Evolutionary conservation across 2,888 invertebrate genomes (phyloP).

Genomic region (Uropetala carovei): DNA sequence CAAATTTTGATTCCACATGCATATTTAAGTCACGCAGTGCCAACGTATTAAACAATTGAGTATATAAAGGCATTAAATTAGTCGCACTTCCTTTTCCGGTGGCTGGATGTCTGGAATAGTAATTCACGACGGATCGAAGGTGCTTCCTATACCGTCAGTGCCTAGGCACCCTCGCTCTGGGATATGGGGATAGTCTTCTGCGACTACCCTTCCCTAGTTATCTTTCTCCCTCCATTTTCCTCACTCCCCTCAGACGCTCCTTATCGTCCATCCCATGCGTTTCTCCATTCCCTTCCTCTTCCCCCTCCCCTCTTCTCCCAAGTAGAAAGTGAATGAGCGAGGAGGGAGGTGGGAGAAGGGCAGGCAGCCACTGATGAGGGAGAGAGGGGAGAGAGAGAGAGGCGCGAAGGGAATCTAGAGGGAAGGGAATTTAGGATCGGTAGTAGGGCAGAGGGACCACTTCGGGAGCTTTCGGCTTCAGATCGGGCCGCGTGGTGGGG

Average conservation of each 20-base stretch:
- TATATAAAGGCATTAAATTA: too few species aligned
- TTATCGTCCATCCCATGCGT: background rate
- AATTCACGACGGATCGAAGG: too few species aligned
- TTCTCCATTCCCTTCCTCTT: background rate
- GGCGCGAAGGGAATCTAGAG: too few species aligned
- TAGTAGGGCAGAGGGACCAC: background rate
- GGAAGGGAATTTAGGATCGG: too few species aligned
- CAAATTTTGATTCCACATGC: too few species aligned
- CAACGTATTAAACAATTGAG: too few species aligned
- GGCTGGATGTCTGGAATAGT: too few species aligned
- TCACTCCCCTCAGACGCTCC: background rate
- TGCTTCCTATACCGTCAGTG: background rate
- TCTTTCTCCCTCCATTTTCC: background rate
- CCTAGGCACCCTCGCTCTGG: background rate
- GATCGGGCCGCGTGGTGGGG: background rate
- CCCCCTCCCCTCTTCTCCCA: background rate
- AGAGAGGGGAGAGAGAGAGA: too few species aligned
- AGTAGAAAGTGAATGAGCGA: slow-evolving; percentile 20
- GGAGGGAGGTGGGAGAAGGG: background rate
- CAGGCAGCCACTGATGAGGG: too few species aligned
- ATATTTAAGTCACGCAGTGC: too few species aligned
- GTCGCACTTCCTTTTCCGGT: too few species aligned
- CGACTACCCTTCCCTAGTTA: background rate
- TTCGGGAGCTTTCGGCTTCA: slow-evolving; percentile 12
- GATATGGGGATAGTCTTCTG: background rate